Conservation (phyloP, 2,888 invertebrate genomes). For the Hedya salicella region DNA sequence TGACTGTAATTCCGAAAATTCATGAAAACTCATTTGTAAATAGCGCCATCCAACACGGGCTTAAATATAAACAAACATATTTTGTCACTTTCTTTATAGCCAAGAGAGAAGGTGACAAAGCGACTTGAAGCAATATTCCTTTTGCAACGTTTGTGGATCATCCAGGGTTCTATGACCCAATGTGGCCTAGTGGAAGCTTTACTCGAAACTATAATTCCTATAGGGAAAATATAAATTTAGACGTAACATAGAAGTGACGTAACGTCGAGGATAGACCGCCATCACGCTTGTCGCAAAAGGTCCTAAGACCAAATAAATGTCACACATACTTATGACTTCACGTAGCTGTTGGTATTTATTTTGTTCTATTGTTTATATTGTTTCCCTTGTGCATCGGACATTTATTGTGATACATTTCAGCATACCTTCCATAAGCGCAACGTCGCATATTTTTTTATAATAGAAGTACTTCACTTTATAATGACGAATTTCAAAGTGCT, state of each 20-base stretch:
- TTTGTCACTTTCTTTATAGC: too few species aligned
- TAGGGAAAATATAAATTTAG: conserved; percentile 1
- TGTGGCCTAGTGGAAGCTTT: conserved; percentile 1
- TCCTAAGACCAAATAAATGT: neutral
- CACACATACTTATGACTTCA: too few species aligned
- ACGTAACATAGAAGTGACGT: neutral
- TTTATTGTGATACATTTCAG: neutral
- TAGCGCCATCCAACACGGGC: neutral
- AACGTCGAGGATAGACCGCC: neutral
- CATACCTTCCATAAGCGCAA: neutral
- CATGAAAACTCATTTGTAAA: neutral
- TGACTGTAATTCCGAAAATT: neutral
- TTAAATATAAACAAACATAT: neutral
- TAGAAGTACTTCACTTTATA: too few species aligned
- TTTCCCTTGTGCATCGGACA: neutral
- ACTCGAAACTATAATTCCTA: conserved; percentile 3
- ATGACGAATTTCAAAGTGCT: too few species aligned
- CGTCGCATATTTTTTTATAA: too few species aligned
- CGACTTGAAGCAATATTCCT: neutral
- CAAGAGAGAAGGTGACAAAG: too few species aligned
- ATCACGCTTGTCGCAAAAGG: neutral
- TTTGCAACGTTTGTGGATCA: neutral
- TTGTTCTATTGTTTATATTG: neutral
- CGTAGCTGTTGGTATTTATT: neutral
- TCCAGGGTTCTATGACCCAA: neutral